Percentiles rank a stretch among this genome's conserved stretches.
phyloP scores from a whole-genome alignment of 2,797 vertebrate genomes.

The Lophius americanus region DNA sequence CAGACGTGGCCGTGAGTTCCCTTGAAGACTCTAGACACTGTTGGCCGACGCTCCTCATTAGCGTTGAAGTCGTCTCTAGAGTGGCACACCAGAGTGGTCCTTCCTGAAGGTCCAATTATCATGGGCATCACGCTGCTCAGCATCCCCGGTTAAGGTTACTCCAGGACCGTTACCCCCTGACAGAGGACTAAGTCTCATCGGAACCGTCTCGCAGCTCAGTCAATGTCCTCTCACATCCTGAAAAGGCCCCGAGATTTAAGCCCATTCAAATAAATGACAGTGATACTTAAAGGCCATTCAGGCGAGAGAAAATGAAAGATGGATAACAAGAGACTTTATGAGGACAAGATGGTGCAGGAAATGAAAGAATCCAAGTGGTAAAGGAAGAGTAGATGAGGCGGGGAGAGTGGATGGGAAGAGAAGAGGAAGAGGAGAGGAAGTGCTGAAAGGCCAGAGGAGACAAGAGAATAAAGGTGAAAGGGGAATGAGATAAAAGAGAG shows the following conservation, averaged over 20 bases:
- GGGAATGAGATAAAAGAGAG: slow-evolving; percentile 55
- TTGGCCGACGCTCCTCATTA: too few relatives aligned
- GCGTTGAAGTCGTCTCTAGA: too few relatives aligned
- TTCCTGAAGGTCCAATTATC: too few relatives aligned
- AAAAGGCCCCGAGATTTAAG: not conserved
- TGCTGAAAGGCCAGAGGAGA: slow-evolving; percentile 38
- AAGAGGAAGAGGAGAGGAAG: slow-evolving; percentile 6
- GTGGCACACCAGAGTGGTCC: too few relatives aligned
- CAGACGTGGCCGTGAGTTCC: too few relatives aligned
- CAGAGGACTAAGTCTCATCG: slow-evolving; percentile 5
- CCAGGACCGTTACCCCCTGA: slow-evolving; percentile 3
- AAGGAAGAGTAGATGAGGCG: slow-evolving; percentile 17
- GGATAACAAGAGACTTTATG: slow-evolving; percentile 14
- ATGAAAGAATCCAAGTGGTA: not conserved
- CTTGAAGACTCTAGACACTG: too few relatives aligned
- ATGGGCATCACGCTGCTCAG: too few relatives aligned
- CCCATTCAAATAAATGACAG: slow-evolving; percentile 43
- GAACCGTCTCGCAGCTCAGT: not conserved
- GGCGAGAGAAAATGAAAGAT: slow-evolving; percentile 16
- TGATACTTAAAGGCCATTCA: slow-evolving; percentile 23
- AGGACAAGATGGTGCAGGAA: slow-evolving; percentile 16
- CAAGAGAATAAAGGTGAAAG: slow-evolving; percentile 6
- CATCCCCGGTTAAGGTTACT: too few relatives aligned
- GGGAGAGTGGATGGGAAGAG: not conserved
- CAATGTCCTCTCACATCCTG: too few relatives aligned